Base-by-base conservation (phyloP, 2,888 invertebrate genomes). In the Eristalinus sepulchralis region DNA sequence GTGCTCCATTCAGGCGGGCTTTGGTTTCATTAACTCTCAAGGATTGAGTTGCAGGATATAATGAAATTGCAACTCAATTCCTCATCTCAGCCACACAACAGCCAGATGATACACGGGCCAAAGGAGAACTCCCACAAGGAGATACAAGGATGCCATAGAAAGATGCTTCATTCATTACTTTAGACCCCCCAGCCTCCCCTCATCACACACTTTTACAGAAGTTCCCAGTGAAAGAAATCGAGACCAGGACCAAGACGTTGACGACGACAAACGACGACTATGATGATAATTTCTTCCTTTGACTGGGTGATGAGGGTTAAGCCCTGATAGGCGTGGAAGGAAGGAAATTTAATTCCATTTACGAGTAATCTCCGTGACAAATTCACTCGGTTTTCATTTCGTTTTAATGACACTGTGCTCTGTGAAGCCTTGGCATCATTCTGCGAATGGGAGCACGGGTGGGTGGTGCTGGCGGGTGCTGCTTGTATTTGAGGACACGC, bases 311-410 rank as follows among this genome's bases (percentile, higher is more conserved):
- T 57, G 55, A 57, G 13, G 57, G 57, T 64, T 75, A 27, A 55
- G 24, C 63, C 36, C 72, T 53, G 34, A 53, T 3, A 64, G 53
- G 63, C 73, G 55, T 53, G 36, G 55, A 17, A 17, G 47, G 17
- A 66, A 39, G 66, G 59, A 59, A 66, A 76, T 67, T 76, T 57
- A 39, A 76, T 76, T 76, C 59, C 59, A 67, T 67, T 76, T 66
- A 57, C 59, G 60, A 62, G 66, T 59, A 60, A 76, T 76, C 66
- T 67, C 57, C 39, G 39, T 59, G 59, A 47, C 20, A 39, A 59
- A 76, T 76, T 66, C 59, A 47, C 66, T 66, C 22, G 39, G 66
- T 24, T 27, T n/a, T 66, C 57, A 59, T 76, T 76, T 39, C 57
- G 31, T 66, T 76, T 67, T 76, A 76, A 76, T 67, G 66, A 60